Percentiles rank a stretch among this genome's conserved stretches.
phyloP scores from a whole-genome alignment of 2,113 vertebrate species.

The Ornithorhynchus anatinus region DNA sequence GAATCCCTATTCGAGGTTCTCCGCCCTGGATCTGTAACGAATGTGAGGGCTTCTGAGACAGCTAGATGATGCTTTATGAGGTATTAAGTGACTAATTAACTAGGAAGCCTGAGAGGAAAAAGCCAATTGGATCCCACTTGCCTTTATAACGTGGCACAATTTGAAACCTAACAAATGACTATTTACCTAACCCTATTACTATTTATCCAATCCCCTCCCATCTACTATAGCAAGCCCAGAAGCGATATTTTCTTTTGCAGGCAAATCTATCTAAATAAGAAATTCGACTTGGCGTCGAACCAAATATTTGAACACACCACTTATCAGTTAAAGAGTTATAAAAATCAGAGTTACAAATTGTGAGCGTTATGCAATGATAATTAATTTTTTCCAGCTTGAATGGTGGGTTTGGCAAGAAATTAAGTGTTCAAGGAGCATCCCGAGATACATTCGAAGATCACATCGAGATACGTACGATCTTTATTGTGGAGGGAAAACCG shows the following conservation, averaged over 20 bases:
- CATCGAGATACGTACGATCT: no score
- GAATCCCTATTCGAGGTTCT: constrained; percentile 2
- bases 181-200: constrained; percentile 16
- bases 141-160: constrained; percentile 13
- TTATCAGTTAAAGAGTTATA: constrained; percentile 1
- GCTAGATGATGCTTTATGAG: constrained; percentile 23
- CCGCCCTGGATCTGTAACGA: not conserved
- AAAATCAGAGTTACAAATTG: constrained; percentile 7
- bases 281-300: not conserved
- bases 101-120: constrained; percentile 13
- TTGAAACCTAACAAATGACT: constrained; percentile 30
- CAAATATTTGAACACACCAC: not conserved
- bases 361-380: not conserved
- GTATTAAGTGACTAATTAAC: constrained; percentile 54
- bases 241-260: not conserved
- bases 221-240: not conserved
- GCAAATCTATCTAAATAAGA: constrained; percentile 4
- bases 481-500: no score
- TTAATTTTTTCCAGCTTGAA: not conserved
- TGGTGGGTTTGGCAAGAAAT: not conserved
- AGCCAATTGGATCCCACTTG: not conserved
- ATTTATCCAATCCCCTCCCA: not conserved
- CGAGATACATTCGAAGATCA: no score
- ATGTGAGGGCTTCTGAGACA: constrained; percentile 26
- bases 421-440: no score